These are phyloP conservation scores for Lepisosteus osseus DNA, from an alignment of 2,113 vertebrate species.

Conservation along the genomic window DNA sequence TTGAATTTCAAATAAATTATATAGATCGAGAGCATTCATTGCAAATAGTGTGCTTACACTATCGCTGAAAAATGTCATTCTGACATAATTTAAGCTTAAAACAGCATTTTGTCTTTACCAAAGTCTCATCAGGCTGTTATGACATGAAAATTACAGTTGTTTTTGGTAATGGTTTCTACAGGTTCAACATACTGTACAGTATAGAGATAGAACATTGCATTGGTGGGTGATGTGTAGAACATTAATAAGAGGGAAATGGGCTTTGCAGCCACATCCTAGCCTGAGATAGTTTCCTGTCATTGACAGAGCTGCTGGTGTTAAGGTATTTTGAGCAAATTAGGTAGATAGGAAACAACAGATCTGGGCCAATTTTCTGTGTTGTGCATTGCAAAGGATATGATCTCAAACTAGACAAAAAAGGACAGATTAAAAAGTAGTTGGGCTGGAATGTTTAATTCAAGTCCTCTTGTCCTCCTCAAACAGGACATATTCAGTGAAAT, in stretches of 20 bases:
- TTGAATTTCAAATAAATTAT: neutral
- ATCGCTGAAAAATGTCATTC: no score
- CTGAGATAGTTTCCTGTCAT: neutral
- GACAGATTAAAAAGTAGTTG: neutral
- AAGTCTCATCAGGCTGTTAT: no score
- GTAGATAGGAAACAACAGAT: neutral
- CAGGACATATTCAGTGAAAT: no score
- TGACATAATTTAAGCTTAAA: no score
- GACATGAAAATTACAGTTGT: no score
- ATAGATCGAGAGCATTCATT: no score
- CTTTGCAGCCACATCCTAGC: neutral
- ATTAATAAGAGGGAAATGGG: neutral
- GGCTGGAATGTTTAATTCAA: neutral
- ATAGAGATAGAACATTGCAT: no score
- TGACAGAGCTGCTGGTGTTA: neutral
- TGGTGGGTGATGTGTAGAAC: neutral
- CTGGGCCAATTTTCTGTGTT: neutral
- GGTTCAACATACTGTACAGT: no score
- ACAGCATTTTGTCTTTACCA: no score
- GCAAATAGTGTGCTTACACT: no score
- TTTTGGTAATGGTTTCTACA: no score
- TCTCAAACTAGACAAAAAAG: neutral
- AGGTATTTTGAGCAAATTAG: neutral
- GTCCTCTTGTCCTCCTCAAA: no score
- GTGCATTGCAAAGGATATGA: neutral